phyloP scores from a whole-genome alignment of 2,888 invertebrate genomes.

The Pyrrhosoma nymphula region DNA sequence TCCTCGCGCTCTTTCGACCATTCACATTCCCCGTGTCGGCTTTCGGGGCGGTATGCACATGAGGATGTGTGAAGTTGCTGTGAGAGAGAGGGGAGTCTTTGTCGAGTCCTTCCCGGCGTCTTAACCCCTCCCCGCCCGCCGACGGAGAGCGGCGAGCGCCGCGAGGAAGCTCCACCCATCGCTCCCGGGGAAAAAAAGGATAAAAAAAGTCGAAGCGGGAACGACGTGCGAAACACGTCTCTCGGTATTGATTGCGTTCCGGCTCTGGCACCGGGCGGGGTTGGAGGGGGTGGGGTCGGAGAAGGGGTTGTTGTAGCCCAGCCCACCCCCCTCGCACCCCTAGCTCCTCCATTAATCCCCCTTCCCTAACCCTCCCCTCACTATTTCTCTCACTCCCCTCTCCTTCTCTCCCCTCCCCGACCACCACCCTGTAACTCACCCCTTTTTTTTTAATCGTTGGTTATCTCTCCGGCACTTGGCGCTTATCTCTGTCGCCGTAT shows the following conservation, averaged over 20 bases:
- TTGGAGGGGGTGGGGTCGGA: neutral
- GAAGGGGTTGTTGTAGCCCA: neutral
- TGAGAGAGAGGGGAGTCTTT: too few species aligned
- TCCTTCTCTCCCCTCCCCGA: neutral
- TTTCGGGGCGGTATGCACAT: too few species aligned
- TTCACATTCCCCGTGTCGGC: too few species aligned
- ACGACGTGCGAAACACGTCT: slow-evolving; percentile 63
- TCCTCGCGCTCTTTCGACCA: too few species aligned
- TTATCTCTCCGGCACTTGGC: neutral
- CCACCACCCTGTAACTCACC: neutral
- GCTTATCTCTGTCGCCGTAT: neutral
- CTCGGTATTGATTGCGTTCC: slow-evolving; percentile 54
- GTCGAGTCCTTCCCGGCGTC: neutral
- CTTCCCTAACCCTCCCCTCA: neutral
- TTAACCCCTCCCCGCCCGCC: neutral
- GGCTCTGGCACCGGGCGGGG: neutral
- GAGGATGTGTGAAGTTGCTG: too few species aligned
- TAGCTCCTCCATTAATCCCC: neutral
- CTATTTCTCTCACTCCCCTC: neutral
- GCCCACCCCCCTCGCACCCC: neutral
- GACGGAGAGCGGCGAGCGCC: neutral
- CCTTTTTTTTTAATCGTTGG: slow-evolving; percentile 11
- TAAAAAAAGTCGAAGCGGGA: slow-evolving; percentile 38
- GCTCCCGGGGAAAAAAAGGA: slow-evolving; percentile 42
- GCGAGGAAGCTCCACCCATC: slow-evolving; percentile 28